Conservation (phyloP, 92 coral and sea anemone species). For the Phenganax stokvisi region DNA sequence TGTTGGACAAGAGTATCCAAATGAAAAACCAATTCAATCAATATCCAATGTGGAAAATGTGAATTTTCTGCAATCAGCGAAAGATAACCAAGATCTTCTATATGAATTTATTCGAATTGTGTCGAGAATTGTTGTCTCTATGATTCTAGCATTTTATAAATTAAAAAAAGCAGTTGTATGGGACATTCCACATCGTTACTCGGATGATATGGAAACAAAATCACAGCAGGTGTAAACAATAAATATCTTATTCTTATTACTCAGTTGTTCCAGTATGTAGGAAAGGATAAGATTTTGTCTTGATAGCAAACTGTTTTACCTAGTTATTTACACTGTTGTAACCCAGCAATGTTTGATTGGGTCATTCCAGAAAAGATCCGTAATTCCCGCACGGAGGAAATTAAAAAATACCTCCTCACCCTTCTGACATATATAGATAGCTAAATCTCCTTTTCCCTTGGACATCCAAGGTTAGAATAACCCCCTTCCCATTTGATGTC, state of each 20-base stretch:
- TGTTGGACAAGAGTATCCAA: background rate
- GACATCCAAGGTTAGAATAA: too few relatives aligned
- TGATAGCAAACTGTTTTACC: too few relatives aligned
- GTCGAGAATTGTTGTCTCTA: slow-evolving; percentile 27
- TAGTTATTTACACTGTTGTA: too few relatives aligned
- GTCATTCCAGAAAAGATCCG: too few relatives aligned
- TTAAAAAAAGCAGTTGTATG: slow-evolving; percentile 31
- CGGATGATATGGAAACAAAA: background rate
- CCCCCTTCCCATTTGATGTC: too few relatives aligned
- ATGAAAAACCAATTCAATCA: slow-evolving; percentile 29
- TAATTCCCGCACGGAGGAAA: too few relatives aligned
- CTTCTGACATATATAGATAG: too few relatives aligned
- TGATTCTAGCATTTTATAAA: slow-evolving; percentile 44
- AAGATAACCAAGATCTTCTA: background rate
- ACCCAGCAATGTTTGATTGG: too few relatives aligned
- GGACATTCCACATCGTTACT: slow-evolving; percentile 51
- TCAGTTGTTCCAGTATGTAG: too few relatives aligned
- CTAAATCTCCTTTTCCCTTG: too few relatives aligned
- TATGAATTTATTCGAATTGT: background rate
- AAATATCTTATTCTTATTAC: background rate
- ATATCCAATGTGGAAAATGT: slow-evolving; percentile 49
- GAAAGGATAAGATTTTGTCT: too few relatives aligned
- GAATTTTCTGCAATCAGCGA: slow-evolving; percentile 42
- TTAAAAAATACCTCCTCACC: too few relatives aligned
- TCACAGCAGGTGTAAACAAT: background rate